Conservation (phyloP, 2,113 vertebrate genomes). For the Strix aluco region DNA sequence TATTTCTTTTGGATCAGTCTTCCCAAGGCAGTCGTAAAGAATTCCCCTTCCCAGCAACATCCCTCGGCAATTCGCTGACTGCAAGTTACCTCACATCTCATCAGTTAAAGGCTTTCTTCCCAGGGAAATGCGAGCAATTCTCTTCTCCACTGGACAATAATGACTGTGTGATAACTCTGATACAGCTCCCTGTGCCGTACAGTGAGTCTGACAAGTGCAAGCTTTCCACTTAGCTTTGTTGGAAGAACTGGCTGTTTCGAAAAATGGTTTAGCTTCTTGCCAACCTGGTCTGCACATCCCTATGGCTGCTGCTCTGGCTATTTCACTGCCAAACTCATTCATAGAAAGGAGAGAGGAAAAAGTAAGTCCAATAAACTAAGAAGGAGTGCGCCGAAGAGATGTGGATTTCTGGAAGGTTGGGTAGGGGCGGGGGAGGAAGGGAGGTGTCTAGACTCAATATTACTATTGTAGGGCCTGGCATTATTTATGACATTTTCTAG, state of each 20-base stretch:
- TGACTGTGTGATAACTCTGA: not conserved
- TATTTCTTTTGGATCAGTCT: conserved; percentile 62
- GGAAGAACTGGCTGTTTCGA: not conserved
- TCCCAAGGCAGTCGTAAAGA: conserved; percentile 58
- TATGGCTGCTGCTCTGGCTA: conserved; percentile 31
- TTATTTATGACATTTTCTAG: conserved; percentile 69
- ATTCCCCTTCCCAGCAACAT: conserved; percentile 59
- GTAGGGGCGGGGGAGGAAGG: conserved; percentile 50
- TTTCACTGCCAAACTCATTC: conserved; percentile 58
- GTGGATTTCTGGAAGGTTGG: conserved; percentile 60
- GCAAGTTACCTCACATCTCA: conserved; percentile 48
- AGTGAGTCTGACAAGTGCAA: not conserved
- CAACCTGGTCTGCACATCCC: conserved; percentile 45
- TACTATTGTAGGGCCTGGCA: conserved; percentile 64
- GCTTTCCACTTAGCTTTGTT: not conserved
- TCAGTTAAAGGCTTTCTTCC: conserved; percentile 19
- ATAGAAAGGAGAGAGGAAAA: conserved; percentile 62
- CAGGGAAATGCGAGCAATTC: not conserved
- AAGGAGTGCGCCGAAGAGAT: not conserved
- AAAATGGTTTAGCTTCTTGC: not conserved
- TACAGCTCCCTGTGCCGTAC: not conserved
- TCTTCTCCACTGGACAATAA: not conserved
- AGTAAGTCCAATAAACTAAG: conserved; percentile 29
- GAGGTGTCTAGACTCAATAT: conserved; percentile 70
- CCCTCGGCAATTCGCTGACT: conserved; percentile 20